Base-by-base conservation (phyloP, 2,113 vertebrate species). In the Ochotona princeps region DNA sequence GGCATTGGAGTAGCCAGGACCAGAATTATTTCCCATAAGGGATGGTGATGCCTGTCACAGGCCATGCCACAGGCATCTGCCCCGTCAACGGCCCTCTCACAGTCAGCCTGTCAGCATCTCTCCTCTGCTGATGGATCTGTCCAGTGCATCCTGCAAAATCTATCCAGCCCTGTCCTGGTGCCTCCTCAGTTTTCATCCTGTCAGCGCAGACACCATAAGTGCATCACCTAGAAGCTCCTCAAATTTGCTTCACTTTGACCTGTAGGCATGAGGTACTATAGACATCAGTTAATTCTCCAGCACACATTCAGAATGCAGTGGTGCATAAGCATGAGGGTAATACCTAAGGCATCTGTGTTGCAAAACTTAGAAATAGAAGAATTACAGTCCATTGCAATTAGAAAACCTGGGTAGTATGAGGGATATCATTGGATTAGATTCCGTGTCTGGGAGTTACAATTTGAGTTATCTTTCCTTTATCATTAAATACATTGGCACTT, bases 371-470 rank as follows among this genome's bases (percentile, higher is more conserved):
- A 3, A 12, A 30, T 2, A 25, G 35, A 80, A 1, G 30, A 73
- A 3, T 83, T 18, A 76, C 20, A 20, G 12, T 20, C 30, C 4
- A 18, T 26, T 15, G n/a, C 1, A 35, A 18, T 23, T 69, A 13
- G 51, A 7, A 69, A 84, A 84, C 54, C 38, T 21, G 6, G 10
- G 8, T 28, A 21, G 1, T 61, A 65, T 61, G 51, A 14, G 25
- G 60, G 35, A 54, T 21, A 17, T 9, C 10, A 35, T 49, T 28
- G 61, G 9, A 87, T 57, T 57, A 69, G 9, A 2, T 61, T 83
- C 9, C 12, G 28, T 5, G 0, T 4, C 21, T 3, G 5, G 4
- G 15, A 47, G 1, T 61, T 66, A 26, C 8, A 28, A 4, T 25
- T 38, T 75, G 14, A 30, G 1, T 54, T 32, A 17, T 8, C 23